These are phyloP conservation scores for Eunapius fragilis DNA, from an alignment of 37 sponge, comb jelly and placozoan genomes.

Conservation along the genomic window DNA sequence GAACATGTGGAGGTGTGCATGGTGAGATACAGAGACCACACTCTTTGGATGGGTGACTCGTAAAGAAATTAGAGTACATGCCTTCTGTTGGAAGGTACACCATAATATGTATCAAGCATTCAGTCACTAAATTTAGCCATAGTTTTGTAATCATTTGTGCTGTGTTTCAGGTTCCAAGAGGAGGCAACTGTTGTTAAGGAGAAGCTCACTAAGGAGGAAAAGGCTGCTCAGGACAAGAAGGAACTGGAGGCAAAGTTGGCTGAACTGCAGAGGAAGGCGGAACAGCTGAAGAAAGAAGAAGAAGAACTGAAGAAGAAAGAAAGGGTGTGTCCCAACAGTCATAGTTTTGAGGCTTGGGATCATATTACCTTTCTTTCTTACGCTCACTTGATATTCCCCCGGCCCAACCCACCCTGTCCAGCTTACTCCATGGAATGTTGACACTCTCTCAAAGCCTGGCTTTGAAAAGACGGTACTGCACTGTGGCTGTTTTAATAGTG, in stretches of 20 bases:
- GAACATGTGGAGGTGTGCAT: too few relatives aligned
- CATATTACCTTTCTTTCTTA: neutral
- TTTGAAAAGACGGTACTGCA: constrained; percentile 77
- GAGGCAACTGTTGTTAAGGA: constrained; percentile 1
- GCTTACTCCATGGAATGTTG: constrained; percentile 91
- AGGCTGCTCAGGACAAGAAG: constrained; percentile 4
- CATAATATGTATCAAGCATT: too few relatives aligned
- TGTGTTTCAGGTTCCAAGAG: neutral
- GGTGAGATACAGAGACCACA: too few relatives aligned
- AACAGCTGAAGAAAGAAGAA: constrained; percentile 70
- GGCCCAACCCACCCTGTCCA: neutral
- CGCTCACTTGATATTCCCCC: neutral
- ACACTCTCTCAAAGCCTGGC: constrained; percentile 84
- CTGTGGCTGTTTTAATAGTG: neutral
- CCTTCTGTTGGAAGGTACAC: too few relatives aligned
- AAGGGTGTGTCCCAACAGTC: constrained; percentile 10
- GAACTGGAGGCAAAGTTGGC: constrained; percentile 40
- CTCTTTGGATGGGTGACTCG: too few relatives aligned
- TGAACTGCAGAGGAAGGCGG: constrained; percentile 51
- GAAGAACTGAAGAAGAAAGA: constrained; percentile 77
- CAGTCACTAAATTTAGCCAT: too few relatives aligned
- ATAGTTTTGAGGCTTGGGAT: neutral
- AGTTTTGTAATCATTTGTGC: too few relatives aligned
- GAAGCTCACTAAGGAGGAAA: constrained; percentile 16
- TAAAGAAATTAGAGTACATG: too few relatives aligned